A percentile compares a stretch with the other conserved stretches of the same genome.
phyloP scores from a whole-genome alignment of 2,797 vertebrate genomes.

The Iguana delicatissima region DNA sequence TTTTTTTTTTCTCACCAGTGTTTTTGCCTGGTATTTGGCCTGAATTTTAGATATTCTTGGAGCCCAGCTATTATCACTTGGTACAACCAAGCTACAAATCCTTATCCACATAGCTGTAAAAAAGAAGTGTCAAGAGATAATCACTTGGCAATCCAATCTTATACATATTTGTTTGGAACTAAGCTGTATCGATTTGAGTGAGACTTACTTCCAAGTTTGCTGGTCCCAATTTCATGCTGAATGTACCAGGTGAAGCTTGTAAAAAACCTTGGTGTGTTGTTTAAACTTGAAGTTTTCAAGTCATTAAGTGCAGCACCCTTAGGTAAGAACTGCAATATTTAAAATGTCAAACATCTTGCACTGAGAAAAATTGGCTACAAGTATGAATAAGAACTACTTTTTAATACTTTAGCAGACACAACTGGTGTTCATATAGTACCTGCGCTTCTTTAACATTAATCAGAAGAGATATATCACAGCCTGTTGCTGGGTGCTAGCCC shows the following conservation, averaged over 20 bases:
- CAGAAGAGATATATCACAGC: neutral
- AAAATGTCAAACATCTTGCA: constrained; percentile 23
- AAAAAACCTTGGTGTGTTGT: constrained; percentile 24
- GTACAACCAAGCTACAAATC: neutral
- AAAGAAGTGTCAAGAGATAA: neutral
- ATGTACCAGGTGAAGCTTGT: constrained; percentile 19
- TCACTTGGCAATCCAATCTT: neutral
- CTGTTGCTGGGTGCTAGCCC: neutral
- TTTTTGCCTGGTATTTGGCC: constrained; percentile 1
- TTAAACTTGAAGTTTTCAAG: constrained; percentile 34
- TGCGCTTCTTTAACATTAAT: neutral
- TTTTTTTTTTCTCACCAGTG: neutral
- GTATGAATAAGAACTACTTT: neutral
- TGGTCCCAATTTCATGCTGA: constrained; percentile 32
- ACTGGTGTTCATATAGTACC: neutral
- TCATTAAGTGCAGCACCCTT: constrained; percentile 13
- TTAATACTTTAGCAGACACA: fast-evolving
- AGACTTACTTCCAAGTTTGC: constrained; percentile 14
- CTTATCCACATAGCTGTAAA: neutral
- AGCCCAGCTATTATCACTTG: neutral
- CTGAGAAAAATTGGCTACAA: constrained; percentile 21
- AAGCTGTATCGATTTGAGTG: neutral
- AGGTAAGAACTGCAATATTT: constrained; percentile 34
- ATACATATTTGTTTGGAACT: constrained; percentile 30
- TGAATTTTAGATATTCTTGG: neutral